Evolutionary conservation across 2,888 invertebrate species (phyloP).

Genomic region (Leucophora obtusa): DNA sequence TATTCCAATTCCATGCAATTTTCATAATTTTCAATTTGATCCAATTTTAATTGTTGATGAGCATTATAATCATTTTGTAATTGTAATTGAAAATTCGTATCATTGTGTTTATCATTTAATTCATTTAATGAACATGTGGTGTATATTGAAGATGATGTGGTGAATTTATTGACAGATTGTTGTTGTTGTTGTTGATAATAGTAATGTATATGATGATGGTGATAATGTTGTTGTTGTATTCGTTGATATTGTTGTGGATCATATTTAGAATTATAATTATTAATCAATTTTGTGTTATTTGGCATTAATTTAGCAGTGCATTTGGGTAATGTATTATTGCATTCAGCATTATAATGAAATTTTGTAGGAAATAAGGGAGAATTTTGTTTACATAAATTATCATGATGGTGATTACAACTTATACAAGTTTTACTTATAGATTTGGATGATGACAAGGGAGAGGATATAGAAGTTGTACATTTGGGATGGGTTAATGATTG

Average conservation of each 20-base stretch:
- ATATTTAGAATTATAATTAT: slow-evolving; percentile 74
- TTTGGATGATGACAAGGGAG: slow-evolving; percentile 39
- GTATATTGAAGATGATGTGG: slow-evolving; percentile 33
- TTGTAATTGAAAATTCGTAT: slow-evolving; percentile 68
- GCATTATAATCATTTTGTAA: slow-evolving; percentile 74
- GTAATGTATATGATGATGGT: slow-evolving; percentile 22
- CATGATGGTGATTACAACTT: slow-evolving; percentile 2
- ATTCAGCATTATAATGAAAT: slow-evolving; percentile 36
- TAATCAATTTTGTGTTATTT: slow-evolving; percentile 69
- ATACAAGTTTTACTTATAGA: slow-evolving; percentile 35
- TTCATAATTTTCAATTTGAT: slow-evolving; percentile 77
- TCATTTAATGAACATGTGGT: slow-evolving; percentile 38
- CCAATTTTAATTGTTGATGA: slow-evolving; percentile 76
- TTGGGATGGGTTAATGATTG: slow-evolving; percentile 32
- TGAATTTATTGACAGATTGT: slow-evolving; percentile 54
- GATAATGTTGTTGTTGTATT: slow-evolving; percentile 66
- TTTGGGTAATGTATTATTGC: slow-evolving; percentile 60
- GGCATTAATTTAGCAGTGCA: slow-evolving; percentile 56
- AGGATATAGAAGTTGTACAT: slow-evolving; percentile 18
- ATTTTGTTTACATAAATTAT: slow-evolving; percentile 44
- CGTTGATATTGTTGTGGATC: slow-evolving; percentile 64
- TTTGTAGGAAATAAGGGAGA: slow-evolving; percentile 36
- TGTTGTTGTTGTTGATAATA: slow-evolving; percentile 63
- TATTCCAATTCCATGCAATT: slow-evolving; percentile 72
- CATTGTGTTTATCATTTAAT: slow-evolving; percentile 56